Conservation (phyloP, 2,888 invertebrate genomes). For the Yponomeuta plumbellus region DNA sequence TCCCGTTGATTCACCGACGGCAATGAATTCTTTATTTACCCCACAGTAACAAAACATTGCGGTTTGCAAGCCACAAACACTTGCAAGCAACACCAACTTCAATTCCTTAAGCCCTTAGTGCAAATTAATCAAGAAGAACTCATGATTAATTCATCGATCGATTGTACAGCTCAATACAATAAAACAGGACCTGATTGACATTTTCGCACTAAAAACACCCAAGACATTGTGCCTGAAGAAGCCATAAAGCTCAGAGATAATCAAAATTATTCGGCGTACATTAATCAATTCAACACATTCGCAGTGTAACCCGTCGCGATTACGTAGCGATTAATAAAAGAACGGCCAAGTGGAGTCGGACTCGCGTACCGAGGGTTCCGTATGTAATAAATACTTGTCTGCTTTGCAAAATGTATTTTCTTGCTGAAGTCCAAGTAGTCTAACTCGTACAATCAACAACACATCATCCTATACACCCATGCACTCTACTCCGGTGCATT, state of each 20-base stretch:
- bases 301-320: slow-evolving; percentile 49
- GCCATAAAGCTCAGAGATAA: slow-evolving; percentile 49
- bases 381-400: too few relatives aligned
- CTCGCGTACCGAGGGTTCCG: too few relatives aligned
- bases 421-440: too few relatives aligned
- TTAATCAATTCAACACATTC: slow-evolving; percentile 71
- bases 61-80: slow-evolving; percentile 24
- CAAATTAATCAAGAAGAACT: neutral
- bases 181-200: slow-evolving; percentile 12
- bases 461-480: too few relatives aligned
- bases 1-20: too few relatives aligned
- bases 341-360: slow-evolving; percentile 22
- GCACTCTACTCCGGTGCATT: too few relatives aligned
- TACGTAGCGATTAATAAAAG: slow-evolving; percentile 50
- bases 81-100: neutral
- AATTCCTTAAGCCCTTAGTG: neutral
- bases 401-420: too few relatives aligned
- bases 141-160: neutral
- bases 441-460: too few relatives aligned
- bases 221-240: slow-evolving; percentile 20
- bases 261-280: slow-evolving; percentile 59
- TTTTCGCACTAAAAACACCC: slow-evolving; percentile 26
- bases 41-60: slow-evolving; percentile 30
- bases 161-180: neutral
- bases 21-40: too few relatives aligned